Conservation (phyloP, 2,888 invertebrate species). For the Leucoma salicis region DNA sequence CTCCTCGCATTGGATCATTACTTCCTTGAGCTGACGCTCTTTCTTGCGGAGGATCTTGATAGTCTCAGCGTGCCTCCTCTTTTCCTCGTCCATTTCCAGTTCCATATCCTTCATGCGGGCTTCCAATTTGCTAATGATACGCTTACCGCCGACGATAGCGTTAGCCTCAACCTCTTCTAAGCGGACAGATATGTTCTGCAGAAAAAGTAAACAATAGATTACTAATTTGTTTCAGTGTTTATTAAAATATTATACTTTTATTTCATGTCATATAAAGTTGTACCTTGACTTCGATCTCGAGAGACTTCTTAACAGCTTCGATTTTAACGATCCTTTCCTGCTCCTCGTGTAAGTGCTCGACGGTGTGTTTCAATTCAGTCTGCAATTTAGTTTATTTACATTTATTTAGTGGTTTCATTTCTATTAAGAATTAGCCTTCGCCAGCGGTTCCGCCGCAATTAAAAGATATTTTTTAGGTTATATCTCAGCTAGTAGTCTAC, state of each 20-base stretch:
- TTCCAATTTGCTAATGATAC: conserved; percentile 98
- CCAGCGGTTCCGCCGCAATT: no score
- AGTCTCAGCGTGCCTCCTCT: conserved; percentile 97
- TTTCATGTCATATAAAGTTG: no score
- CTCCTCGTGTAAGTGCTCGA: conserved; percentile 96
- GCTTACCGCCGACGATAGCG: conserved; percentile 97
- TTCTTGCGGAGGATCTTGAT: conserved; percentile 99
- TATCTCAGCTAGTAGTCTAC: no score
- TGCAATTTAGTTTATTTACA: no score
- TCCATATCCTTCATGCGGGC: conserved; percentile 97
- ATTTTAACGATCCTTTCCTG: conserved; percentile 98
- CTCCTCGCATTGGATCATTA: conserved; percentile 97
- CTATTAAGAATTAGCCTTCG: no score
- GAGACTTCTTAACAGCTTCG: conserved; percentile 98
- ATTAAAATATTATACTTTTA: no score
- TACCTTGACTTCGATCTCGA: conserved; percentile 97
- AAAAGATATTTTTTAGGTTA: no score
- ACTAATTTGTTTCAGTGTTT: no score
- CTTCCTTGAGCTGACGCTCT: conserved; percentile 97
- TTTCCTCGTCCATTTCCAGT: conserved; percentile 97
- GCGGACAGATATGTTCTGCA: conserved; percentile 91
- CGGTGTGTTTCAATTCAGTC: conserved; percentile 96
- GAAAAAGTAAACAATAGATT: neutral
- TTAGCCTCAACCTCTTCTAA: conserved; percentile 98
- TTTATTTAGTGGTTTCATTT: no score